A percentile compares a stretch with the other conserved stretches of the same genome.
Conservation (phyloP, 2,797 vertebrate genomes). For the Peromyscus attwateri region DNA sequence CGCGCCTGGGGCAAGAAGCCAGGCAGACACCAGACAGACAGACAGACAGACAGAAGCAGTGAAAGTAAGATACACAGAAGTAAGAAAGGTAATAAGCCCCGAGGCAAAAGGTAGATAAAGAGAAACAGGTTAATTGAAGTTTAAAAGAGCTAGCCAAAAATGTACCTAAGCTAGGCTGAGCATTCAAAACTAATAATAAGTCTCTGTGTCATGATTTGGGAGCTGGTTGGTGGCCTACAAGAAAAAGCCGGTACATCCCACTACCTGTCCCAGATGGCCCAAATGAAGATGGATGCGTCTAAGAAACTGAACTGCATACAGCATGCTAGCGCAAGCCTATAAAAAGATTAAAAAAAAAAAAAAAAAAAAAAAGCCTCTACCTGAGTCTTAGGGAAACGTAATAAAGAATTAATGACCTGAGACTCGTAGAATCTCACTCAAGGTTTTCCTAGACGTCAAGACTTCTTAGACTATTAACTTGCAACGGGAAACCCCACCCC, state of each 20-base stretch:
- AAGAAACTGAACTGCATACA: constrained; percentile 86
- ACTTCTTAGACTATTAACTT: constrained; percentile 88
- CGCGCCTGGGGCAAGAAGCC: background rate
- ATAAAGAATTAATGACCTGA: constrained; percentile 91
- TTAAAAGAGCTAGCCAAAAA: background rate
- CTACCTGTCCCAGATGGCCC: constrained; percentile 83
- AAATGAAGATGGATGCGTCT: constrained; percentile 87
- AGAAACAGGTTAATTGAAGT: background rate
- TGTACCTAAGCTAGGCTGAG: background rate
- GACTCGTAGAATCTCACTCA: constrained; percentile 87
- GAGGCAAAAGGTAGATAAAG: background rate
- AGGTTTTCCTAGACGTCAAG: constrained; percentile 86
- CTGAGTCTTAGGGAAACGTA: constrained; percentile 89
- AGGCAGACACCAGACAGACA: background rate
- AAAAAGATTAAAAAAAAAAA: too few relatives aligned
- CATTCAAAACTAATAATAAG: background rate
- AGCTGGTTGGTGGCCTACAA: background rate
- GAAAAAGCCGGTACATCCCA: background rate
- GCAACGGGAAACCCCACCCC: constrained; percentile 80
- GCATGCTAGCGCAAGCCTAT: constrained; percentile 87
- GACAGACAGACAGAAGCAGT: background rate
- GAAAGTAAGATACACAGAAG: background rate
- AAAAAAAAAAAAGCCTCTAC: constrained; percentile 88
- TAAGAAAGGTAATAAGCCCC: background rate
- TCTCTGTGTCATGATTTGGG: background rate